These are phyloP conservation scores for Hippocampus abdominalis DNA, from an alignment of 2,113 vertebrate species.

Conservation along the genomic window DNA sequence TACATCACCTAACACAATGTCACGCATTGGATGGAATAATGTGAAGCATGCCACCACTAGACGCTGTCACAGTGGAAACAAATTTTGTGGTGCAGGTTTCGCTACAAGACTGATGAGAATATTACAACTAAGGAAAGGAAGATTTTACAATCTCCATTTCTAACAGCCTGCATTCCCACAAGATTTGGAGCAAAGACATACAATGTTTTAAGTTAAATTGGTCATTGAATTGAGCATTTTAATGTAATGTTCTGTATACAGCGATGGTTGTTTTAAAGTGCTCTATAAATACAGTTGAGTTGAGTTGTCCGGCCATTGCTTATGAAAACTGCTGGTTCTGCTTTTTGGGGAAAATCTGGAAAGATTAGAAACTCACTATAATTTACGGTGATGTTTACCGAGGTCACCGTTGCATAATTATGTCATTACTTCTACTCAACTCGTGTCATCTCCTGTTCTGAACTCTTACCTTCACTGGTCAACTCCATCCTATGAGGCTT, in stretches of 20 bases:
- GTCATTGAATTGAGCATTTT: too few relatives aligned
- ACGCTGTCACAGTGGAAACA: background rate
- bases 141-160: too few relatives aligned
- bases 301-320: background rate
- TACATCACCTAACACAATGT: background rate
- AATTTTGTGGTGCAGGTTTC: background rate
- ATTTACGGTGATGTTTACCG: background rate
- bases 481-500: background rate
- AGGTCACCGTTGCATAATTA: background rate
- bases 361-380: background rate
- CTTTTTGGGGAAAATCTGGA: background rate
- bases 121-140: background rate
- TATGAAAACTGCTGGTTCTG: background rate
- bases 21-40: background rate
- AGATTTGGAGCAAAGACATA: too few relatives aligned
- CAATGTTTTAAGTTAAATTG: too few relatives aligned
- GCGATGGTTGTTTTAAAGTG: too few relatives aligned
- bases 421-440: background rate
- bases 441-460: background rate
- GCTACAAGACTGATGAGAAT: background rate
- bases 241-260: too few relatives aligned
- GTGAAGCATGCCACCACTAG: background rate
- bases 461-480: background rate
- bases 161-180: too few relatives aligned
- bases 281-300: too few relatives aligned